These are phyloP conservation scores for Chauna torquata DNA, from an alignment of 2,113 vertebrate genomes.

Conservation along the genomic window DNA sequence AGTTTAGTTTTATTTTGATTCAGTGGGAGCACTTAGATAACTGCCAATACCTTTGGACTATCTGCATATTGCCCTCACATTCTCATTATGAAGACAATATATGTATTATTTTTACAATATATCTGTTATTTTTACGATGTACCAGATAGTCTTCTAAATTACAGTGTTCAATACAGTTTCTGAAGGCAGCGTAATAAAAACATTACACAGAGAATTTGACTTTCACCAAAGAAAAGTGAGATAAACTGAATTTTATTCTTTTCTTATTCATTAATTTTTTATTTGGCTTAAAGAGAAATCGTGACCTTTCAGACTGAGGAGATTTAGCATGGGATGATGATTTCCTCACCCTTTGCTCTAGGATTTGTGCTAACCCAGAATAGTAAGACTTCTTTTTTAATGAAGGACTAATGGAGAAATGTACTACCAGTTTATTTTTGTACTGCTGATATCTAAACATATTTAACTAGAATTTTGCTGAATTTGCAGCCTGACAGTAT, in stretches of 20 bases:
- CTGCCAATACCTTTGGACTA: background rate
- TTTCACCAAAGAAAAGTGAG: background rate
- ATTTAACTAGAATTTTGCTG: background rate
- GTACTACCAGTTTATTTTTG: background rate
- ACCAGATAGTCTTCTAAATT: background rate
- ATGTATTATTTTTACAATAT: background rate
- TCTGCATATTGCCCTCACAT: fast-evolving
- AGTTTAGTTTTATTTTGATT: background rate
- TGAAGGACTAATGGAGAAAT: background rate
- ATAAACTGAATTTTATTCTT: background rate
- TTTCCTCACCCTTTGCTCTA: background rate
- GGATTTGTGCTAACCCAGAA: background rate
- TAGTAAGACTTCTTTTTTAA: background rate
- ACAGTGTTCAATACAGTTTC: background rate
- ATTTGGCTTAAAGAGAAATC: background rate
- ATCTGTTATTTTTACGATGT: background rate
- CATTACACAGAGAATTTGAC: background rate
- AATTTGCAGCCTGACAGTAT: background rate
- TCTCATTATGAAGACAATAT: background rate
- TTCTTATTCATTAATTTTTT: background rate
- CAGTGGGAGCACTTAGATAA: background rate
- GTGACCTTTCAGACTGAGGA: background rate
- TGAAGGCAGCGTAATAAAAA: background rate
- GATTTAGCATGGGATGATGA: background rate
- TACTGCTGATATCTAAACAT: background rate